Conservation (phyloP, 2,797 vertebrate genomes). For the Takifugu rubripes region DNA sequence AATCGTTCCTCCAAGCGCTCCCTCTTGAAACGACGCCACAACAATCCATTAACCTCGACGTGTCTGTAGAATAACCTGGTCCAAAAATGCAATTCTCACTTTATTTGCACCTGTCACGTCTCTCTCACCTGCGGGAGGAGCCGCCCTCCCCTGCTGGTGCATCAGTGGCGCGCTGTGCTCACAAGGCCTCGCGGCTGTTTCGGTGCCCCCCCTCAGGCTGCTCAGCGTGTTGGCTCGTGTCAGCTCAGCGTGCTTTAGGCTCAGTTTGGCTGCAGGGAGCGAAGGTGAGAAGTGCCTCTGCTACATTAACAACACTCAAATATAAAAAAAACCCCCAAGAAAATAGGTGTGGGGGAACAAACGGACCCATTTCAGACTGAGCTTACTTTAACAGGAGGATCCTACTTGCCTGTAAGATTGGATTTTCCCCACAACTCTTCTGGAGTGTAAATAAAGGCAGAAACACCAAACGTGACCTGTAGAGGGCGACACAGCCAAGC, state of each 20-base stretch:
- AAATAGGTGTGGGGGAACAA: slow-evolving; percentile 9
- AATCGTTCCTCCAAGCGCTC: not conserved
- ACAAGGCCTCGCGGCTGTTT: slow-evolving; percentile 29
- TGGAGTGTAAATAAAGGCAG: not conserved
- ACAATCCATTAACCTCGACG: slow-evolving; percentile 16
- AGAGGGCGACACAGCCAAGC: too few species aligned
- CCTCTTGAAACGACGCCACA: slow-evolving; percentile 3
- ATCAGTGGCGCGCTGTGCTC: not conserved
- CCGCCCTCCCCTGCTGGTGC: not conserved
- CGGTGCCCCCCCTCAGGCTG: slow-evolving; percentile 34
- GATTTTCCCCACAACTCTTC: slow-evolving; percentile 16
- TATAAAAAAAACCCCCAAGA: slow-evolving; percentile 14
- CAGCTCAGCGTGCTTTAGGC: slow-evolving; percentile 35
- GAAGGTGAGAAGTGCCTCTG: slow-evolving; percentile 20
- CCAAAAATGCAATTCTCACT: slow-evolving; percentile 16
- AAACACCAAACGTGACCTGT: too few species aligned
- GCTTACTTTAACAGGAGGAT: too few species aligned
- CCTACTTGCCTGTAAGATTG: too few species aligned
- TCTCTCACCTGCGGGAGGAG: slow-evolving; percentile 7
- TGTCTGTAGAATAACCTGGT: slow-evolving; percentile 23
- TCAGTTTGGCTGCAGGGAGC: slow-evolving; percentile 27
- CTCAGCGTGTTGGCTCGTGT: slow-evolving; percentile 30
- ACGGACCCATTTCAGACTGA: too few species aligned
- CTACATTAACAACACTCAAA: slow-evolving; percentile 41
- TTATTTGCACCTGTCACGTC: slow-evolving; percentile 6